phyloP scores from a whole-genome alignment of 1,140 invertebrate species.

The Whitmania pigra region DNA sequence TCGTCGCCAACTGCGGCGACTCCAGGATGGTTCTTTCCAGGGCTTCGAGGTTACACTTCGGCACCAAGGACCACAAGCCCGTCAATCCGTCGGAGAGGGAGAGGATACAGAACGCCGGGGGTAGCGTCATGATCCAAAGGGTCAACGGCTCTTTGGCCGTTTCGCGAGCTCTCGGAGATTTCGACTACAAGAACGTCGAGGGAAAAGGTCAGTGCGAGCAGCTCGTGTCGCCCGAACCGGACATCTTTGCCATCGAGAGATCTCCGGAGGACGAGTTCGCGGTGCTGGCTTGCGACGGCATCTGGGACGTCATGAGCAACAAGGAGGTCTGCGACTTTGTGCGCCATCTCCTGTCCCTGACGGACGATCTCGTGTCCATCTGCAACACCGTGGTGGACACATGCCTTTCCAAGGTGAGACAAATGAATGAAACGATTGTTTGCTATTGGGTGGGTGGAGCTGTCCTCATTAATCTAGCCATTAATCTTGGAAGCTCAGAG shows the following conservation, averaged over 20 bases:
- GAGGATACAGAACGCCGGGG: constrained; percentile 86
- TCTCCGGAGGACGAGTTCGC: constrained; percentile 68
- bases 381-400: constrained; percentile 93
- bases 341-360: constrained; percentile 67
- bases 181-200: constrained; percentile 82
- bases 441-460: not conserved
- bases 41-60: not conserved
- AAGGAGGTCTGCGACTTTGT: constrained; percentile 89
- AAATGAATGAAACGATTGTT: not conserved
- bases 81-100: constrained; percentile 75
- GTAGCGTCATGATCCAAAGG: constrained; percentile 91
- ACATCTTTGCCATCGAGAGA: constrained; percentile 74
- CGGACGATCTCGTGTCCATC: constrained; percentile 73
- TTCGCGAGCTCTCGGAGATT: constrained; percentile 83
- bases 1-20: constrained; percentile 76
- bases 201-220: constrained; percentile 61
- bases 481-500: too few species aligned
- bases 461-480: not conserved
- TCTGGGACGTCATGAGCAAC: constrained; percentile 92
- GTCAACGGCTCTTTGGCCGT: constrained; percentile 63
- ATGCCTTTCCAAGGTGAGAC: constrained; percentile 81
- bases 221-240: constrained; percentile 90
- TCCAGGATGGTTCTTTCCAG: constrained; percentile 63
- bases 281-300: constrained; percentile 92
- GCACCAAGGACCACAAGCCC: constrained; percentile 87